These are phyloP conservation scores for Herpetotheres cachinnans DNA, from an alignment of 2,113 vertebrate genomes.

Conservation along the genomic window DNA sequence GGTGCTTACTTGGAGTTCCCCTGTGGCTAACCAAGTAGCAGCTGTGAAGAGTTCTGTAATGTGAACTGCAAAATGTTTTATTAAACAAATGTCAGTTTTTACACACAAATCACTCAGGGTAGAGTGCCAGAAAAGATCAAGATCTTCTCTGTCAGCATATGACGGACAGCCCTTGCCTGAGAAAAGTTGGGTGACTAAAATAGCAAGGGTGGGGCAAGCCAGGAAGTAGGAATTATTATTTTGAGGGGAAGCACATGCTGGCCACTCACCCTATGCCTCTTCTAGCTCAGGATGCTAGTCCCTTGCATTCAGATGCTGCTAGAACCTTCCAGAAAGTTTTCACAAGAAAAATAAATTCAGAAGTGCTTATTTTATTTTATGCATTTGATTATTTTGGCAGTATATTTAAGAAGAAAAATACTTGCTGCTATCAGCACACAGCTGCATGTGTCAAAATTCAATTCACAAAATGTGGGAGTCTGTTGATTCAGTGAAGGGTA, in stretches of 20 bases:
- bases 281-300: background rate
- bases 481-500: background rate
- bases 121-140: background rate
- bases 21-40: background rate
- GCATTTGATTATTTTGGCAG: background rate
- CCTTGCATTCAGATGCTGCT: background rate
- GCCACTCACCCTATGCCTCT: background rate
- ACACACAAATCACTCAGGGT: background rate
- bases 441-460: background rate
- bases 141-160: background rate
- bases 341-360: background rate
- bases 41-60: background rate
- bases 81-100: background rate
- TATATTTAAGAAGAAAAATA: background rate
- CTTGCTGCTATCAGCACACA: background rate
- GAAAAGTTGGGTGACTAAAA: background rate
- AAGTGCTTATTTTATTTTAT: background rate
- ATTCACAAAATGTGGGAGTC: background rate
- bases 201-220: conserved; percentile 20
- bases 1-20: background rate
- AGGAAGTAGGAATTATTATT: conserved; percentile 26
- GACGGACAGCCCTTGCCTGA: background rate
- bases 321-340: background rate
- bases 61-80: background rate
- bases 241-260: background rate